Evolutionary conservation across 2,113 vertebrate genomes (phyloP).

Genomic region (Embiotoca jacksoni): DNA sequence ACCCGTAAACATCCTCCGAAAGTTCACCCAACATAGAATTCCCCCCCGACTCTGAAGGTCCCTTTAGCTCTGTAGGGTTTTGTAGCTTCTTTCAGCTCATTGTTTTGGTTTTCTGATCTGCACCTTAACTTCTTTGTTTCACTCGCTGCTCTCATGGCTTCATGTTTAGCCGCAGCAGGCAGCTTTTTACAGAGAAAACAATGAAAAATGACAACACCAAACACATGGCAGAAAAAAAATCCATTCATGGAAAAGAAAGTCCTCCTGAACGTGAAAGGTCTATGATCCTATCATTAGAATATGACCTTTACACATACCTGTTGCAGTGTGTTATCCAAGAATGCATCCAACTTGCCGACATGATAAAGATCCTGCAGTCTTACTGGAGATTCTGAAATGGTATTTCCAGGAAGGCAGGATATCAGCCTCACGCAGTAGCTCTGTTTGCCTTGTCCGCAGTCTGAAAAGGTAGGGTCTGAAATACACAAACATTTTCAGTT

Average conservation of each 20-base stretch:
- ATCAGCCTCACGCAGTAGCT: slow-evolving; percentile 86
- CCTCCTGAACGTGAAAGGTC: too few species aligned
- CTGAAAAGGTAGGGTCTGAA: slow-evolving; percentile 63
- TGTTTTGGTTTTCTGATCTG: too few species aligned
- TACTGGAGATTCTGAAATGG: slow-evolving; percentile 71
- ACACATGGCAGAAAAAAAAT: not conserved
- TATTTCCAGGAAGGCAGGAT: slow-evolving; percentile 85
- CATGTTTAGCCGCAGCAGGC: too few species aligned
- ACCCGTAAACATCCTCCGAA: too few species aligned
- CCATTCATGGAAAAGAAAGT: not conserved
- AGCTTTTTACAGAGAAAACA: too few species aligned
- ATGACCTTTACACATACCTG: slow-evolving; percentile 77
- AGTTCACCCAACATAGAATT: too few species aligned
- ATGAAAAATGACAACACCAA: too few species aligned
- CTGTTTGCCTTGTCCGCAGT: slow-evolving; percentile 60
- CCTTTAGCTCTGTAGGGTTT: too few species aligned
- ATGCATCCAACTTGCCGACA: slow-evolving; percentile 83
- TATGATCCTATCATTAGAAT: not conserved
- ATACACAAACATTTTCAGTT: not conserved
- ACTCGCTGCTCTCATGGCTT: too few species aligned
- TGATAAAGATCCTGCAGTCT: slow-evolving; percentile 80
- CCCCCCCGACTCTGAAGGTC: too few species aligned
- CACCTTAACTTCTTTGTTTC: too few species aligned
- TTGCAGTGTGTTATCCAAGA: slow-evolving; percentile 83
- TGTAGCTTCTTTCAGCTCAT: too few species aligned